phyloP scores from a whole-genome alignment of 2,888 invertebrate genomes.

The Herminia tarsipennalis region DNA sequence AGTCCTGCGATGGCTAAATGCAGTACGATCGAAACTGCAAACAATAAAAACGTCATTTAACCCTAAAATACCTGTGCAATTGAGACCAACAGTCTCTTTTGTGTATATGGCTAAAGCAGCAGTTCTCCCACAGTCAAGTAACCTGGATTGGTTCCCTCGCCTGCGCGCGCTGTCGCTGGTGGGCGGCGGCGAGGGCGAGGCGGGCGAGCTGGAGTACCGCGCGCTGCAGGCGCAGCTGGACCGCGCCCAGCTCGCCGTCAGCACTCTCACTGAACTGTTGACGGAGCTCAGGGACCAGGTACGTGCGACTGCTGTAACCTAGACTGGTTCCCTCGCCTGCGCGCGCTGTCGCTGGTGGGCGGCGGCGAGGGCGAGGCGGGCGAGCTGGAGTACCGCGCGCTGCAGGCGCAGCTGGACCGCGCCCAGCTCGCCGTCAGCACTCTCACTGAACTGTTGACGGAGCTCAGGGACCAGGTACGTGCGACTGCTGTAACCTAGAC shows the following conservation, averaged over 20 bases:
- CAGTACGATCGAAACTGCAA: too few relatives aligned
- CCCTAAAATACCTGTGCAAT: too few relatives aligned
- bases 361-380: slow-evolving; percentile 97
- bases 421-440: slow-evolving; percentile 91
- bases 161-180: slow-evolving; percentile 98
- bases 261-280: slow-evolving; percentile 94
- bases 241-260: slow-evolving; percentile 90
- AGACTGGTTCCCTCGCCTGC: slow-evolving; percentile 99
- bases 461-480: slow-evolving; percentile 93
- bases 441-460: slow-evolving; percentile 94
- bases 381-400: slow-evolving; percentile 95
- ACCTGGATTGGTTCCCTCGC: slow-evolving; percentile 99
- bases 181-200: slow-evolving; percentile 96
- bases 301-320: slow-evolving; percentile 64
- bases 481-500: slow-evolving; percentile 86
- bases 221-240: slow-evolving; percentile 95
- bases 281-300: slow-evolving; percentile 95
- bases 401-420: slow-evolving; percentile 94
- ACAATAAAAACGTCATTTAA: too few relatives aligned
- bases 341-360: slow-evolving; percentile 98
- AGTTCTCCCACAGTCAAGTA: slow-evolving; percentile 92
- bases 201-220: slow-evolving; percentile 96
- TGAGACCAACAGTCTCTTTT: too few relatives aligned
- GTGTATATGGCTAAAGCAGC: too few relatives aligned
- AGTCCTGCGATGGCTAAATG: too few relatives aligned